phyloP scores from a whole-genome alignment of 2,888 invertebrate genomes.

The Drosophila anceps region DNA sequence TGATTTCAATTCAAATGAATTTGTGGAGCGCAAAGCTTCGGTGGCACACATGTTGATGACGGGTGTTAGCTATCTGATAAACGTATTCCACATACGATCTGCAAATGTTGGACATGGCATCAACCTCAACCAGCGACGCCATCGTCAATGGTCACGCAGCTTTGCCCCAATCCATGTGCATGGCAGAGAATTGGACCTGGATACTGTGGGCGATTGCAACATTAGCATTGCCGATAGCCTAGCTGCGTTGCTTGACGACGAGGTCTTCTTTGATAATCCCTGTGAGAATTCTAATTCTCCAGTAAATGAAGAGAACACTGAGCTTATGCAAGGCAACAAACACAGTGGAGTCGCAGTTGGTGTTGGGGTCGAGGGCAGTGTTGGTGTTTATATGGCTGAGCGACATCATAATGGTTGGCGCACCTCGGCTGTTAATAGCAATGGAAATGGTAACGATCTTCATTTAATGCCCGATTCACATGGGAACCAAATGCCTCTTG shows the following conservation, averaged over 20 bases:
- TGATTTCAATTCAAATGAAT: slow-evolving; percentile 75
- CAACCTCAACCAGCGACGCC: slow-evolving; percentile 40
- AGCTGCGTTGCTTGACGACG: slow-evolving; percentile 86
- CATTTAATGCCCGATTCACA: slow-evolving; percentile 50
- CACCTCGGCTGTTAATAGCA: slow-evolving; percentile 73
- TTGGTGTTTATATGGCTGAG: slow-evolving; percentile 81
- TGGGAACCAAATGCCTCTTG: slow-evolving; percentile 42
- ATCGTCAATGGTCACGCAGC: slow-evolving; percentile 89
- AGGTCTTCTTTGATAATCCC: slow-evolving; percentile 87
- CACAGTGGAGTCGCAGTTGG: slow-evolving; percentile 27
- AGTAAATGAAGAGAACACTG: slow-evolving; percentile 36
- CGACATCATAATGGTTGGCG: slow-evolving; percentile 84
- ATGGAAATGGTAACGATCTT: slow-evolving; percentile 38
- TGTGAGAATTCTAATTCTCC: slow-evolving; percentile 42
- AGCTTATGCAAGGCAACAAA: slow-evolving; percentile 22
- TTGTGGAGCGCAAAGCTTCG: slow-evolving; percentile 85
- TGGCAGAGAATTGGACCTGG: slow-evolving; percentile 59
- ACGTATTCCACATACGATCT: slow-evolving; percentile 87
- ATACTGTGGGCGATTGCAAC: slow-evolving; percentile 23
- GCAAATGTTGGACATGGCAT: slow-evolving; percentile 15
- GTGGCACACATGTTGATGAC: slow-evolving; percentile 84
- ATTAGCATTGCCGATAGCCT: slow-evolving; percentile 81
- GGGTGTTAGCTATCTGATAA: slow-evolving; percentile 82
- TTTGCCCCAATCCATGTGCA: slow-evolving; percentile 87
- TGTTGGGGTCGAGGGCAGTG: slow-evolving; percentile 15